Evolutionary conservation across 2,113 vertebrate species (phyloP).

Genomic region (Pagrus major): DNA sequence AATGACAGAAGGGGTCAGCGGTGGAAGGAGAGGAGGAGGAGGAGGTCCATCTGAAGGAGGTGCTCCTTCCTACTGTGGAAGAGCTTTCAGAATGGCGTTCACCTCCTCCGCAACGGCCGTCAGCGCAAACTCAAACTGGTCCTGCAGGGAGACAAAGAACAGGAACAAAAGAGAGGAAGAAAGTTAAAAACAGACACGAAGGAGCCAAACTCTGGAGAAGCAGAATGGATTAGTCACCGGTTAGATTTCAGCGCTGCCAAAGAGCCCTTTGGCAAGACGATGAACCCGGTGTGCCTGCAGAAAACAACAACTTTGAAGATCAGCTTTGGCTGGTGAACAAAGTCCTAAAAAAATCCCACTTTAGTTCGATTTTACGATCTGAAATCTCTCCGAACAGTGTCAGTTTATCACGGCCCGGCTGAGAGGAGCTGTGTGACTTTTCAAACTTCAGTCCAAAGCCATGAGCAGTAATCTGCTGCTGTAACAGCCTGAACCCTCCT

Average conservation of each 20-base stretch:
- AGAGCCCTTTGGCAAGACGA: conserved; percentile 2
- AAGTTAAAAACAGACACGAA: background rate
- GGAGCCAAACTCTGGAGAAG: background rate
- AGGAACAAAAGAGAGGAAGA: too few species aligned
- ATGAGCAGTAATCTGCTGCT: background rate
- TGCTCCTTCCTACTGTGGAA: conserved; percentile 73
- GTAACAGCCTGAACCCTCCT: background rate
- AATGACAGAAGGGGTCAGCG: too few species aligned
- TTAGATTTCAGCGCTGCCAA: conserved; percentile 7
- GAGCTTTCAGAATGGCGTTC: conserved; percentile 80
- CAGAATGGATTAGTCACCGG: background rate
- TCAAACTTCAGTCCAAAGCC: background rate
- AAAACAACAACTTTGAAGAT: background rate
- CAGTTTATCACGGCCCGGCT: background rate
- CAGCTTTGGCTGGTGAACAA: background rate
- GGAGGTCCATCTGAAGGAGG: conserved; percentile 9
- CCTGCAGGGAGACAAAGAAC: conserved; percentile 55
- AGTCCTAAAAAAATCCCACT: background rate
- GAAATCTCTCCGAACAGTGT: background rate
- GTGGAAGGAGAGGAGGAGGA: background rate
- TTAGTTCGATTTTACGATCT: background rate
- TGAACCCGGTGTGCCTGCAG: background rate
- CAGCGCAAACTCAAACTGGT: conserved; percentile 83
- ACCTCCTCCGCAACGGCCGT: conserved; percentile 83
- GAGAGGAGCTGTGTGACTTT: background rate